Base-by-base conservation (phyloP, 1,140 invertebrate species). In the Dryas iulia region DNA sequence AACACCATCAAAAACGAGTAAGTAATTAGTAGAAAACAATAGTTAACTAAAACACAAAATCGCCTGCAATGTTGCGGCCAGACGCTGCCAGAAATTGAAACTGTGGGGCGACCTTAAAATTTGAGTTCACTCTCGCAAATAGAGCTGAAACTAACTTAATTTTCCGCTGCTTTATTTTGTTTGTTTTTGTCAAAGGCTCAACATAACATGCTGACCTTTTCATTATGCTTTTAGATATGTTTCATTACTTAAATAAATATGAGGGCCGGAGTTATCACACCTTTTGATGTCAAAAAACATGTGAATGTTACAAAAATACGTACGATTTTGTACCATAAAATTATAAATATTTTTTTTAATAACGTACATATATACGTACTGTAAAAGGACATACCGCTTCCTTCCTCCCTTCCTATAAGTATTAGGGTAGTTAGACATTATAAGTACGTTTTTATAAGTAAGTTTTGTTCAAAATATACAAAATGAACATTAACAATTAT, bases 81-180 rank as follows among this genome's bases (percentile, higher is more conserved):
- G 10, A 25, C 31, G 52, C 30, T 0, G 33, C 53, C 47, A 24
- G 30, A 30, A 59, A 59, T 59, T 35, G 12, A 57, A 64, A 64
- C n/a, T 28, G 24, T 31, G 23, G 56, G 30, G 33, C 24, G 62
- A 30, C 53, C 62, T 26, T 64, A 25, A 54, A 52, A 2, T 18
- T 47, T 28, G 2, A 53, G 25, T 54, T 21, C 21, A 23, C 52
- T 63, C 60, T 63, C 24, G 30, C 11, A 56, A 64, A 57, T 57
- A 33, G 7, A 35, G 24, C 31, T 12, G 10, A 57, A 14, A 33
- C 7, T 6, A 64, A 57, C 6, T 33, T 39, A 57, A 64, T 64
- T 64, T 64, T 57, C 53, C 52, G 62, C 62, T 59, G 23, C 39
- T 35, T 59, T 59, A 23, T 35, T 59, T 21, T 59, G 3, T 47